Base-by-base conservation (phyloP, 92 coral and sea anemone species). In the Porites divaricata region DNA sequence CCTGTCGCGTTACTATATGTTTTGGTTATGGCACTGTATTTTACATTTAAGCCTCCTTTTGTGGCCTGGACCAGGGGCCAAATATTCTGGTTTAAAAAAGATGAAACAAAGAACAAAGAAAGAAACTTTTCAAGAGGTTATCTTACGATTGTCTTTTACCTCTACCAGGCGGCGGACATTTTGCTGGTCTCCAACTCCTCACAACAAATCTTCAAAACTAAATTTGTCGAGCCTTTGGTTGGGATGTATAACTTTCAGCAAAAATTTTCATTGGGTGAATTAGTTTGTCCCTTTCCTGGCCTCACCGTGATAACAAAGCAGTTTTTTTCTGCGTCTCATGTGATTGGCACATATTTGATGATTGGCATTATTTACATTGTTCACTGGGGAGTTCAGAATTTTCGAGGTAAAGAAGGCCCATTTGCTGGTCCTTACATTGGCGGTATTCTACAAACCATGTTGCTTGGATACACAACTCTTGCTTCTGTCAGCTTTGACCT, bases 271-370 rank as follows among this genome's bases (percentile, higher is more conserved):
- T 58, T 57, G 9, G 66, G 21, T 13, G 84, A 81, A 4, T 57
- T 73, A 8, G 45, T 81, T 8, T 94, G 98, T 87, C 98, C 98
- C 12, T 94, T 92, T 52, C 78, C 92, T 7, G 98, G 98, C 51
- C 91, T 90, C 2, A 92, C 84, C 16, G 89, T 88, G 22, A 88
- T 87, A 62, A 90, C 98, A 1, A 94, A 94, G 68, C 85, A 85
- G 70, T 66, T 94, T n/a, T 87, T 94, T 71, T 26, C 59, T 21
- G 67, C 88, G 6, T 58, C 67, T 1, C 89, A 68, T 6, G 94
- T 92, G 19, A 77, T 92, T 52, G 91, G 87, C 5, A 86, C 85
- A 12, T 56, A 75, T 8, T 22, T 65, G n/a, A 72, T 74, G 79
- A 85, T 94, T 52, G 71, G 51, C 25, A 16, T 71, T 16, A 65